Base-by-base conservation (phyloP, 2,797 vertebrate species). In the Macroramphosus scolopax region DNA sequence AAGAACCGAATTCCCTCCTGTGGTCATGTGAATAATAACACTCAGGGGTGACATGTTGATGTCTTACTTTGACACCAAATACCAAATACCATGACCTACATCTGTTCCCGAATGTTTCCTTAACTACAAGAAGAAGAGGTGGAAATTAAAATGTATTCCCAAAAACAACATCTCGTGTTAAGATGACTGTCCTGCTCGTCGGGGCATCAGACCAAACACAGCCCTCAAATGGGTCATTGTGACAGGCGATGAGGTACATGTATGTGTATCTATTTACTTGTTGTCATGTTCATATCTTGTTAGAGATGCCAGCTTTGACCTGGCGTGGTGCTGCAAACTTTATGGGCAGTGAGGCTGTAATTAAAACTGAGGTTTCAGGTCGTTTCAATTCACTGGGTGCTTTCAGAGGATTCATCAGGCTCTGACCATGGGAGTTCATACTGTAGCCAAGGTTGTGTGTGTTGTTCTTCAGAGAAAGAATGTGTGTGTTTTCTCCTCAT, bases 361-460 rank as follows among this genome's bases (percentile, higher is more conserved):
- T 85, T 82, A 84, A 84, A 82, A 81, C 37, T 50, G 55, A 75
- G 72, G 67, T 74, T 78, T 76, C 47, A 76, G 80, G 79, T 84
- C 72, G 82, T 82, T 85, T 83, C 79, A 78, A 84, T 72, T 81
- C 65, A 77, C 81, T 82, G 83, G 77, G 55, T 78, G 70, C 75
- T 85, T 88, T 85, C 80, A 82, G 58, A 75, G 78, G 74, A 76
- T 64, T 85, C 82, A 78, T 79, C 83, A 43, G 69, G 57, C 75
- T 84, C 66, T 72, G 64, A 74, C 58, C 75, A 66, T 66, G 67
- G 78, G 72, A 77, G 78, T 77, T 78, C 65, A 75, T 69, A 80
- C 75, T 77, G 68, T 80, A 82, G 72, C 70, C 72, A 75, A 76
- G 72, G 72, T 69, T 78, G 74, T 77, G 75, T 72, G 79, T 81